Conservation (phyloP, 2,797 vertebrate genomes). For the Scarus forsteni region DNA sequence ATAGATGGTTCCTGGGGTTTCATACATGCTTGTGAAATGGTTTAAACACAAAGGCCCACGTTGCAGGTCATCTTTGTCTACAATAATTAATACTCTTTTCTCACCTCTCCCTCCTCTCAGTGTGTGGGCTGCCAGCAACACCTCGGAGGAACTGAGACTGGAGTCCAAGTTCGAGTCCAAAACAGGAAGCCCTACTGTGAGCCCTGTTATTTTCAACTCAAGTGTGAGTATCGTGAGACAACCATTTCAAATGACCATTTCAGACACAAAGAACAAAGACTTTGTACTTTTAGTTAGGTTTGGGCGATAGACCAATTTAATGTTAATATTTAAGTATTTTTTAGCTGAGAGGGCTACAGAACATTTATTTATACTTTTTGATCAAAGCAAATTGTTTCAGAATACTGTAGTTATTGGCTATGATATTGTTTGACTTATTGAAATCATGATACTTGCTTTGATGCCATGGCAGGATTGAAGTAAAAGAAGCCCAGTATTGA, state of each 20-base stretch:
- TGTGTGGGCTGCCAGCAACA: conserved; percentile 87
- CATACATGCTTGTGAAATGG: conserved; percentile 30
- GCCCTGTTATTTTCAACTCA: conserved; percentile 90
- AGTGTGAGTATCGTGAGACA: conserved; percentile 83
- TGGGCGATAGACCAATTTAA: too few relatives aligned
- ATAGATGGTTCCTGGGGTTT: conserved; percentile 29
- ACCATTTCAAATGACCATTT: background rate
- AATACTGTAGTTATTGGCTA: too few relatives aligned
- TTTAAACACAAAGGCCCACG: conserved; percentile 21
- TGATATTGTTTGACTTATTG: too few relatives aligned
- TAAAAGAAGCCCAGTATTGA: too few relatives aligned
- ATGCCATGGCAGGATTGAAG: too few relatives aligned
- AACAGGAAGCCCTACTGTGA: conserved; percentile 91
- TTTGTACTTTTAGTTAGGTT: too few relatives aligned
- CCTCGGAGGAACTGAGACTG: conserved; percentile 86
- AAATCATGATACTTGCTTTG: too few relatives aligned
- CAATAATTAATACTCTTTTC: background rate
- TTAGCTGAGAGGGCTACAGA: too few relatives aligned
- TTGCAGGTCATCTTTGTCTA: conserved; percentile 26
- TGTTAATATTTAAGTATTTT: too few relatives aligned
- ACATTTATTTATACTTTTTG: too few relatives aligned
- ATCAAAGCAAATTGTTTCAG: too few relatives aligned
- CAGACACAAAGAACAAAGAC: background rate
- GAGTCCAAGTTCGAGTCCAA: conserved; percentile 91
- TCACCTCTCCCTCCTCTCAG: conserved; percentile 75